A percentile compares a stretch with the other conserved stretches of the same genome.
These are phyloP conservation scores for Lasioglossum calceatum DNA, from an alignment of 2,888 invertebrate species.

Conservation along the genomic window DNA sequence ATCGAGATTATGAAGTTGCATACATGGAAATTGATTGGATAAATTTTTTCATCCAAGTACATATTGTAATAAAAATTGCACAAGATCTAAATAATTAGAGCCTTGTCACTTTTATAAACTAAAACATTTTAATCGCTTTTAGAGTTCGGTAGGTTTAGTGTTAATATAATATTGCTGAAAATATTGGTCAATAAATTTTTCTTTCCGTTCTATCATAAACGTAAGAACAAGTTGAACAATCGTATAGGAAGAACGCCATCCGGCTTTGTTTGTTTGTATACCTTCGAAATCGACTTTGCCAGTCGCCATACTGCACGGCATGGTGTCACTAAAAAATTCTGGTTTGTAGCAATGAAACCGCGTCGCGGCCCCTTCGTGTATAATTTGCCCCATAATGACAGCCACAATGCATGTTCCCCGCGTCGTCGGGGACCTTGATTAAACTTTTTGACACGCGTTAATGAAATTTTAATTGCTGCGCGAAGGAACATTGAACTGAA, in stretches of 20 bases:
- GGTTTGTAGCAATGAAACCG: not conserved
- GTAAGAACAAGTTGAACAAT: not conserved
- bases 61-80: too few species aligned
- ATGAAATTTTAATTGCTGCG: constrained; percentile 17
- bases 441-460: constrained; percentile 15
- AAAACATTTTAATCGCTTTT: too few species aligned
- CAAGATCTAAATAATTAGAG: too few species aligned
- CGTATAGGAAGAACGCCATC: not conserved
- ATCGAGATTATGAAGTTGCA: too few species aligned
- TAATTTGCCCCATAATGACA: constrained; percentile 9
- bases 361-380: not conserved
- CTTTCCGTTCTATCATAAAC: too few species aligned
- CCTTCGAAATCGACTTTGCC: not conserved
- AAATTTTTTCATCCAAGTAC: too few species aligned
- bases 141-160: too few species aligned
- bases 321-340: not conserved
- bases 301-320: not conserved
- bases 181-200: too few species aligned
- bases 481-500: constrained; percentile 13
- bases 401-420: not conserved
- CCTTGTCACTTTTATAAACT: too few species aligned
- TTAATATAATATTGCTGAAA: too few species aligned
- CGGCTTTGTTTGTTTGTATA: not conserved
- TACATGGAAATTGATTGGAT: too few species aligned
- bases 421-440: not conserved